Conservation (phyloP, 2,113 vertebrate species). For the Hemiscyllium ocellatum region DNA sequence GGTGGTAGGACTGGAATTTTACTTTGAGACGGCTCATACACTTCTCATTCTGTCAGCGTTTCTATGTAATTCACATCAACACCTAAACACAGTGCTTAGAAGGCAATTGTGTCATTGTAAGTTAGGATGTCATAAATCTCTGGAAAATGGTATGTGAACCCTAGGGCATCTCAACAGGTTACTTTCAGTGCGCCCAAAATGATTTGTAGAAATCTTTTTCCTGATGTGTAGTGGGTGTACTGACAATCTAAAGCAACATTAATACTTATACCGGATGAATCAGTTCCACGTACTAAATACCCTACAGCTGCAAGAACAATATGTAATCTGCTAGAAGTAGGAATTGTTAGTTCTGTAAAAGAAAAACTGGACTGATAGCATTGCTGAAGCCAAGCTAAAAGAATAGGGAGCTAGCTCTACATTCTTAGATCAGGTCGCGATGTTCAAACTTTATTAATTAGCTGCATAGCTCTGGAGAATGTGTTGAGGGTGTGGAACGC, state of each 20-base stretch:
- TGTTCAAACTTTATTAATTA: not conserved
- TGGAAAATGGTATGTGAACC: conserved; percentile 27
- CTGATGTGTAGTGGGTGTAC: not conserved
- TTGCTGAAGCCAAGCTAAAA: not conserved
- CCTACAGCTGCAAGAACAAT: not conserved
- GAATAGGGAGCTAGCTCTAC: not conserved
- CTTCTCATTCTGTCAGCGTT: not conserved
- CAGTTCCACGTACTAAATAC: too few species aligned
- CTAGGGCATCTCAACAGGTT: not conserved
- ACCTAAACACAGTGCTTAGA: not conserved
- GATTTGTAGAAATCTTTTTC: not conserved
- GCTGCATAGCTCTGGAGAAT: not conserved
- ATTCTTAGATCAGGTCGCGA: not conserved
- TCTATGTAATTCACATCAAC: not conserved
- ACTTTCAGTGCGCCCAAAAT: not conserved
- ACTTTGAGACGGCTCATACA: too few species aligned
- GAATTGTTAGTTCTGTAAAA: not conserved
- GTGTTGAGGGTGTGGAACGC: not conserved
- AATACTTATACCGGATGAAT: not conserved
- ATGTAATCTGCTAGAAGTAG: not conserved
- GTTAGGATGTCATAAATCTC: not conserved
- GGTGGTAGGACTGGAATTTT: not conserved
- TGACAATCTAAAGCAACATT: not conserved
- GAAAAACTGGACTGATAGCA: not conserved
- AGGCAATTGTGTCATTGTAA: not conserved